phyloP scores from a whole-genome alignment of 2,797 vertebrate genomes.

The Geotrypetes seraphini region DNA sequence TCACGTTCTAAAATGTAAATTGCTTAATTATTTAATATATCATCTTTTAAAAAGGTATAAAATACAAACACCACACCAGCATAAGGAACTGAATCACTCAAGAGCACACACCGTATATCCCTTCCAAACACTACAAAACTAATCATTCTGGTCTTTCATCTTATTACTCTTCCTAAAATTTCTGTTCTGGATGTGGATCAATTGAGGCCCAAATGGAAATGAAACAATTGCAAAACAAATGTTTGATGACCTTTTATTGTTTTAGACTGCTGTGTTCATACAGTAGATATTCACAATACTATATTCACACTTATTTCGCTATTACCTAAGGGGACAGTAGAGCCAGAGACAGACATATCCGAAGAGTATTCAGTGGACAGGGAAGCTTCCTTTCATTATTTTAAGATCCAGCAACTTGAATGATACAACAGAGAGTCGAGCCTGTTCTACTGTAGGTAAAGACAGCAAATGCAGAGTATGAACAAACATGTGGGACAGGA shows the following conservation, averaged over 20 bases:
- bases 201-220: too few species aligned
- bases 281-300: slow-evolving; percentile 79
- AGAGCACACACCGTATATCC: too few species aligned
- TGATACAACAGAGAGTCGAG: slow-evolving; percentile 25
- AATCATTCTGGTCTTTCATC: too few species aligned
- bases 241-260: slow-evolving; percentile 56
- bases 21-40: too few species aligned
- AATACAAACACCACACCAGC: too few species aligned
- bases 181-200: too few species aligned
- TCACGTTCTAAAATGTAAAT: too few species aligned
- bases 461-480: slow-evolving; percentile 27
- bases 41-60: too few species aligned
- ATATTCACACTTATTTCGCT: slow-evolving; percentile 82
- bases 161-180: too few species aligned
- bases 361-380: slow-evolving; percentile 67
- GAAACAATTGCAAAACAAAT: background rate
- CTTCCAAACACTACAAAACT: too few species aligned
- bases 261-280: slow-evolving; percentile 79
- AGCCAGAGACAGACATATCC: slow-evolving; percentile 75
- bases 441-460: slow-evolving; percentile 26
- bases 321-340: slow-evolving; percentile 85
- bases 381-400: slow-evolving; percentile 33
- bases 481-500: background rate
- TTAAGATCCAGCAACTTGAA: slow-evolving; percentile 34
- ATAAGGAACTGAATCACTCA: too few species aligned